Evolutionary conservation across 2,888 invertebrate genomes (phyloP).

Genomic region (Hemithea aestivaria): DNA sequence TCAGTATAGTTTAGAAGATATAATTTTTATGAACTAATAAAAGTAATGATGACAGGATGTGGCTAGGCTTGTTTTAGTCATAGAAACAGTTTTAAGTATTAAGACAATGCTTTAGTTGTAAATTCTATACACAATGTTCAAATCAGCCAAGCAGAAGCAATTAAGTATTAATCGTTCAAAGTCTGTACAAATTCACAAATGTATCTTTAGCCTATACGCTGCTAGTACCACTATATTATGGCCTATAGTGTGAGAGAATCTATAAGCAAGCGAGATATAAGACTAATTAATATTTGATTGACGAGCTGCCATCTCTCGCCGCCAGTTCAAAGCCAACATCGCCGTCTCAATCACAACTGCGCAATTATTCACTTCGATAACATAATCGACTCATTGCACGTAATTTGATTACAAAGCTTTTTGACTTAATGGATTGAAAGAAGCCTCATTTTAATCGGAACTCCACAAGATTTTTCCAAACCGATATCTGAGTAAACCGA

Average conservation of each 20-base stretch:
- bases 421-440: conserved; percentile 53
- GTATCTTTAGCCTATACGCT: too few species aligned
- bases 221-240: too few species aligned
- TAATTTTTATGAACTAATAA: too few species aligned
- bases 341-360: conserved; percentile 46
- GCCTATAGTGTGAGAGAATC: background rate
- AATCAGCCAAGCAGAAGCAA: too few species aligned
- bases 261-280: conserved; percentile 2
- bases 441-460: conserved; percentile 30
- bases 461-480: conserved; percentile 37
- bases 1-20: too few species aligned
- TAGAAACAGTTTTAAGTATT: too few species aligned
- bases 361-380: conserved; percentile 41
- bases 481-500: conserved; percentile 40
- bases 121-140: too few species aligned
- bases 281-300: conserved; percentile 21
- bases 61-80: too few species aligned
- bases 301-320: conserved; percentile 19
- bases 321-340: conserved; percentile 37
- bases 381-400: conserved; percentile 35
- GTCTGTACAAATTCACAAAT: too few species aligned
- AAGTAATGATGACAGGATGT: too few species aligned
- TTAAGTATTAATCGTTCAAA: too few species aligned
- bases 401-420: conserved; percentile 50
- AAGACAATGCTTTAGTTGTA: too few species aligned